Conservation (phyloP, 1,140 invertebrate species). For the Diorhabda carinulata region DNA sequence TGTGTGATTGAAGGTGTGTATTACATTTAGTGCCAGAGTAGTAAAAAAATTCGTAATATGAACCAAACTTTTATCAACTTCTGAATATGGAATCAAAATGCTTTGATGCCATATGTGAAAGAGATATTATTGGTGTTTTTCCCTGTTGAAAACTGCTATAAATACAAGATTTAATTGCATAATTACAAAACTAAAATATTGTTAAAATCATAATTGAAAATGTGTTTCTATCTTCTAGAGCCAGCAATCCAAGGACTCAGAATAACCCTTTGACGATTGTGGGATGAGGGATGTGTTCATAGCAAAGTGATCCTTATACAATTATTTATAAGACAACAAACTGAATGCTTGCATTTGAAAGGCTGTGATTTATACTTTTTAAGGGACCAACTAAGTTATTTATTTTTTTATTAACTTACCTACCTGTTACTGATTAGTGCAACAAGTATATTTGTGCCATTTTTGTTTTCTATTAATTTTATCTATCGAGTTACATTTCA, state of each 20-base stretch:
- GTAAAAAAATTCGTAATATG: background rate
- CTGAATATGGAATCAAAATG: background rate
- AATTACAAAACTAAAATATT: background rate
- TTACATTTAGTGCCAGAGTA: too few species aligned
- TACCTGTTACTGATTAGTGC: conserved; percentile 13
- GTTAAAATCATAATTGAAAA: conserved; percentile 6
- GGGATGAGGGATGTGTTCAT: conserved; percentile 25
- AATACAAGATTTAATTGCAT: conserved; percentile 6
- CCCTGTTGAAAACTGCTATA: background rate
- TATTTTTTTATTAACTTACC: conserved; percentile 20
- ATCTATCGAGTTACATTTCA: background rate
- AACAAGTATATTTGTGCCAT: conserved; percentile 17
- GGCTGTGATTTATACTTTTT: conserved; percentile 42
- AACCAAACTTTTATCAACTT: background rate
- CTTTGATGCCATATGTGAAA: background rate
- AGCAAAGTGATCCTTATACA: conserved; percentile 24
- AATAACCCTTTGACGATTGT: conserved; percentile 51
- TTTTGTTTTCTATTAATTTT: conserved; percentile 13
- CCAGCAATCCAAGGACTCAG: conserved; percentile 53
- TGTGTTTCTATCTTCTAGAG: conserved; percentile 41
- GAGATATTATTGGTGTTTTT: background rate
- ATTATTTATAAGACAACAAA: conserved; percentile 14
- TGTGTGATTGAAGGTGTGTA: too few species aligned
- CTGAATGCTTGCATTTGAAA: conserved; percentile 39
- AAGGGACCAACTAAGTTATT: conserved; percentile 39